These are phyloP conservation scores for Sturnira hondurensis DNA, from an alignment of 2,113 vertebrate genomes.

Conservation along the genomic window DNA sequence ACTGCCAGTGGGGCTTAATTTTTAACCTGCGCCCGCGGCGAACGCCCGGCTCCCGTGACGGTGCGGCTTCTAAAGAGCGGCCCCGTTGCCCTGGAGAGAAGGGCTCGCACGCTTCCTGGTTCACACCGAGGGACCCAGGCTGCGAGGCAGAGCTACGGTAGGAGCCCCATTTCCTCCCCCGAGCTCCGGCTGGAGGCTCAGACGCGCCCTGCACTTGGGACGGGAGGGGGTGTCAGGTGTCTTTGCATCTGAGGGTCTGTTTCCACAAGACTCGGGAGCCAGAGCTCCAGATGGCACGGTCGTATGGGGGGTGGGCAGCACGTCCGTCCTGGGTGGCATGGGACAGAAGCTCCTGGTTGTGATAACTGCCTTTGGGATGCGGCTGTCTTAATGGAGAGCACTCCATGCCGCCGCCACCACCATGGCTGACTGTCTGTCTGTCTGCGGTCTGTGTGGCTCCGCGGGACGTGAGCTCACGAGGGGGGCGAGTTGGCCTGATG, in stretches of 20 bases:
- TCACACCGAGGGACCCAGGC: accelerated
- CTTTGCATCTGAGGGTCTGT: not conserved
- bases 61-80: not conserved
- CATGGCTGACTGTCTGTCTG: not conserved
- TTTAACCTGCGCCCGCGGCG: not conserved
- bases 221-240: accelerated
- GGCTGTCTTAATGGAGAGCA: accelerated
- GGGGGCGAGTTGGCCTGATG: not conserved
- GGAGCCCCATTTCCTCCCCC: accelerated
- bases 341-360: not conserved
- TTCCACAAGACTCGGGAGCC: not conserved
- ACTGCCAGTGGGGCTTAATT: too few species aligned
- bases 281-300: accelerated
- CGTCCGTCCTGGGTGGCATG: not conserved
- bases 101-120: not conserved
- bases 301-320: accelerated
- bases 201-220: accelerated
- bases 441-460: not conserved
- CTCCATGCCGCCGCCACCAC: accelerated
- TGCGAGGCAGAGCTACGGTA: not conserved
- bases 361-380: not conserved
- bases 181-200: accelerated
- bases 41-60: conserved; percentile 43
- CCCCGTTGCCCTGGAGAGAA: not conserved
- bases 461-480: accelerated